These are phyloP conservation scores for Drosophila pandora DNA, from an alignment of 1,140 invertebrate species.

Conservation along the genomic window DNA sequence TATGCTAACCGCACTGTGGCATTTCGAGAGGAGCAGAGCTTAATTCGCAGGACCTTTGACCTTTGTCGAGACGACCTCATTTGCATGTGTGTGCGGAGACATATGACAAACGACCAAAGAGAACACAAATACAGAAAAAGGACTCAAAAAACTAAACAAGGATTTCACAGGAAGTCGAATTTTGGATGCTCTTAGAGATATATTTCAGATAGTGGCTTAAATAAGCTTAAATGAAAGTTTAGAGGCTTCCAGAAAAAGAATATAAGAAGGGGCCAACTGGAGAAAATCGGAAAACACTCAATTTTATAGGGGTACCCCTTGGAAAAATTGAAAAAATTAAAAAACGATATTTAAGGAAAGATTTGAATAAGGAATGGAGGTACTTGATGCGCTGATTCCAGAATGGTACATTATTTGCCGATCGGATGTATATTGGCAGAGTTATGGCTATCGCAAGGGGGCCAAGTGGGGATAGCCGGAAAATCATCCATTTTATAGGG, in stretches of 20 bases:
- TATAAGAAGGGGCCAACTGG: not conserved
- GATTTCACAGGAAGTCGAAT: not conserved
- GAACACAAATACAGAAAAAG: not conserved
- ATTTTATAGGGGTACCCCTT: too few species aligned
- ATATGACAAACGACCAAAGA: slow-evolving; percentile 42
- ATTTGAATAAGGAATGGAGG: too few species aligned
- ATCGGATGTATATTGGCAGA: too few species aligned
- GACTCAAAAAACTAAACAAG: slow-evolving; percentile 7
- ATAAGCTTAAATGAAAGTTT: not conserved
- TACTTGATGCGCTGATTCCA: too few species aligned
- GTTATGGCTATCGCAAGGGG: too few species aligned
- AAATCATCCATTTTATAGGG: too few species aligned
- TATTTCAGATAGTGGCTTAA: too few species aligned
- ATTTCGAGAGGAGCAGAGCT: not conserved
- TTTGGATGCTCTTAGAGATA: not conserved
- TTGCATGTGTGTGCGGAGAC: slow-evolving; percentile 27
- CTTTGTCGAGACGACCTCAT: slow-evolving; percentile 31
- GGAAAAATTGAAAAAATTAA: too few species aligned
- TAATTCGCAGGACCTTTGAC: slow-evolving; percentile 25
- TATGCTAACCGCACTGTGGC: not conserved
- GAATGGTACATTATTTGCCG: too few species aligned
- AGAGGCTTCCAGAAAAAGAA: not conserved
- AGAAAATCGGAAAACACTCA: too few species aligned
- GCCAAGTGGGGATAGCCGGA: too few species aligned
- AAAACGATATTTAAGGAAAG: too few species aligned